These are phyloP conservation scores for Lochmaea crataegi DNA, from an alignment of 2,888 invertebrate genomes.

Conservation along the genomic window DNA sequence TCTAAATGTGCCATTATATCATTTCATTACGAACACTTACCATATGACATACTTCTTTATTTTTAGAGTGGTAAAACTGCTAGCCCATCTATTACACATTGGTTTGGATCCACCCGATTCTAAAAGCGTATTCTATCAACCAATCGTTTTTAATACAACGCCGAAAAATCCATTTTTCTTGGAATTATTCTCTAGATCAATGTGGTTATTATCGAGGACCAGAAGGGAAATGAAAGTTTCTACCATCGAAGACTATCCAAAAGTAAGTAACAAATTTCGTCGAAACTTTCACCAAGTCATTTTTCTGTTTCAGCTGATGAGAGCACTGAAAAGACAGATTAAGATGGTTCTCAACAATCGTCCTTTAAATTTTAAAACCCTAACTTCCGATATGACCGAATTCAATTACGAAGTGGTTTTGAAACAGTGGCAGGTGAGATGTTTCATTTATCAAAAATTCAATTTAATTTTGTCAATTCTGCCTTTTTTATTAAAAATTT, in stretches of 20 bases:
- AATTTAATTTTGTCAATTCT: too few species aligned
- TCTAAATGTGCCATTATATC: too few species aligned
- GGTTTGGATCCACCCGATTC: conserved; percentile 58
- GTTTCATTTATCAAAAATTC: conserved; percentile 3
- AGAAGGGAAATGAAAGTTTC: conserved; percentile 63
- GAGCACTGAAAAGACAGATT: conserved; percentile 59
- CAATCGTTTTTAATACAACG: conserved; percentile 58
- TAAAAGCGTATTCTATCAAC: conserved; percentile 57
- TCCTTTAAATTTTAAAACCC: conserved; percentile 56
- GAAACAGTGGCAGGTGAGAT: conserved; percentile 57
- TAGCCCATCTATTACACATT: conserved; percentile 59
- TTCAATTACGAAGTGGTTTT: conserved; percentile 57
- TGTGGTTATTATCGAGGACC: conserved; percentile 62
- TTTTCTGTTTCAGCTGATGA: conserved; percentile 54
- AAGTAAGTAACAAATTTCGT: conserved; percentile 48
- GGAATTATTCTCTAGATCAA: conserved; percentile 61
- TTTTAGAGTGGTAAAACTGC: conserved; percentile 58
- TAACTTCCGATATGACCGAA: conserved; percentile 56
- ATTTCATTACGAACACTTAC: too few species aligned
- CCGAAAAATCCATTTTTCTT: conserved; percentile 58
- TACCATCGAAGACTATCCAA: conserved; percentile 59
- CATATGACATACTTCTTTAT: not conserved
- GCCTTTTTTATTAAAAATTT: too few species aligned
- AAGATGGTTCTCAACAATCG: conserved; percentile 57
- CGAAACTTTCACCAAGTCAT: too few species aligned